phyloP scores from a whole-genome alignment of 1,140 invertebrate genomes.

The Coboldia fuscipes region DNA sequence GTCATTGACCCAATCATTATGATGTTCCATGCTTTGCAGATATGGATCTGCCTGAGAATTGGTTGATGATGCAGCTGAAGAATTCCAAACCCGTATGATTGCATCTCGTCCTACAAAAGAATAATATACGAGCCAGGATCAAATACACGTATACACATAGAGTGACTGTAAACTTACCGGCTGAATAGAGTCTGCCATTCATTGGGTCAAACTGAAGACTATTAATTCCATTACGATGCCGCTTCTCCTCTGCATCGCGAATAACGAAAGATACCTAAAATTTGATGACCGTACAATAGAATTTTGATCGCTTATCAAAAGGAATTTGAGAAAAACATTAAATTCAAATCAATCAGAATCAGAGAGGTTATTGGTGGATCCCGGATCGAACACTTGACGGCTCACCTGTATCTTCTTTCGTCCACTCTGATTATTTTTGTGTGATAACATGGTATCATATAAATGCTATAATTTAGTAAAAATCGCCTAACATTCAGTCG shows the following conservation, averaged over 20 bases:
- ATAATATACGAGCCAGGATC: too few relatives aligned
- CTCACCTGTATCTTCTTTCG: slow-evolving; percentile 44
- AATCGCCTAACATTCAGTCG: too few relatives aligned
- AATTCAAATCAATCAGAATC: neutral
- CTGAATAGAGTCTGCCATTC: slow-evolving; percentile 80
- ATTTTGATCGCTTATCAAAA: slow-evolving; percentile 3
- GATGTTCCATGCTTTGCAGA: slow-evolving; percentile 90
- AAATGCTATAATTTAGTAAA: too few relatives aligned
- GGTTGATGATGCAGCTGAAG: slow-evolving; percentile 29
- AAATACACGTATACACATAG: too few relatives aligned
- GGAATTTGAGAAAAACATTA: slow-evolving; percentile 2
- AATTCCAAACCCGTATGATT: slow-evolving; percentile 94
- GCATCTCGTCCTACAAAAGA: slow-evolving; percentile 64
- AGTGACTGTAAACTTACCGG: slow-evolving; percentile 29
- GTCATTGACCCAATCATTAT: slow-evolving; percentile 99
- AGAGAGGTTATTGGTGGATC: neutral
- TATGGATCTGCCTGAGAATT: slow-evolving; percentile 47
- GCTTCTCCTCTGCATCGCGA: slow-evolving; percentile 82
- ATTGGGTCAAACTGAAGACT: slow-evolving; percentile 81
- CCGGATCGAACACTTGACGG: slow-evolving; percentile 4
- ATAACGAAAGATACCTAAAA: slow-evolving; percentile 92
- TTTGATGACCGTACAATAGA: slow-evolving; percentile 9
- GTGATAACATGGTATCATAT: slow-evolving; percentile 21
- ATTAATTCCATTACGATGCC: slow-evolving; percentile 89
- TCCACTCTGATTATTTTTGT: slow-evolving; percentile 27